A percentile compares a stretch with the other conserved stretches of the same genome.
These are phyloP conservation scores for Drosophila arizonae DNA, from an alignment of 1,140 invertebrate genomes.

Conservation along the genomic window DNA sequence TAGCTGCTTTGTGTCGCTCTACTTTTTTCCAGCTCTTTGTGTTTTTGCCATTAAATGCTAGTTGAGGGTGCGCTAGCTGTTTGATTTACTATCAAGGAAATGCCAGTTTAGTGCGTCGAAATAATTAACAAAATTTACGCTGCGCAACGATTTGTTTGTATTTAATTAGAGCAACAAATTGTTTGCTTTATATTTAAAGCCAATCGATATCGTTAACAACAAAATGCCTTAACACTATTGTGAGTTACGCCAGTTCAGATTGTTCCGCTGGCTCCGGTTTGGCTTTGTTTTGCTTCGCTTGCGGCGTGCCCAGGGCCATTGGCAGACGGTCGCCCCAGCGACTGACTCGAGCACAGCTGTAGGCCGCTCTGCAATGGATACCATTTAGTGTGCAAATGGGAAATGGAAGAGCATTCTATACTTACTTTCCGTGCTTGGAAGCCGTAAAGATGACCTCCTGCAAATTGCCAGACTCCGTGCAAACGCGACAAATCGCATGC, in stretches of 20 bases:
- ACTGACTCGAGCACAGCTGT: conserved; percentile 87
- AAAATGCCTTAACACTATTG: conserved; percentile 28
- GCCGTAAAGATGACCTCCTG: conserved; percentile 90
- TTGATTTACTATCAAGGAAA: conserved; percentile 67
- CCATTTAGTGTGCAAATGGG: conserved; percentile 10
- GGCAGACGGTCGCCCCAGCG: conserved; percentile 90
- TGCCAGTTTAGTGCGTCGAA: conserved; percentile 66
- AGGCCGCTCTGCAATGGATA: conserved; percentile 84
- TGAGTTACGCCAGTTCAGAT: conserved; percentile 42
- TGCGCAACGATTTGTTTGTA: conserved; percentile 69
- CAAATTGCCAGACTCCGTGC: conserved; percentile 89
- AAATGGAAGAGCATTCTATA: neutral
- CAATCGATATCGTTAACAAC: conserved; percentile 43
- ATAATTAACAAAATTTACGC: conserved; percentile 68
- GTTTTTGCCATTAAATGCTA: conserved; percentile 51
- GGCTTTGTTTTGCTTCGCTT: conserved; percentile 20
- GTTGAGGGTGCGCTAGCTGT: conserved; percentile 59
- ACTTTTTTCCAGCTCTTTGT: conserved; percentile 17
- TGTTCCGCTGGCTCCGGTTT: conserved; percentile 13
- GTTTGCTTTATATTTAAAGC: conserved; percentile 48
- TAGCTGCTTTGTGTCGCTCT: conserved; percentile 32
- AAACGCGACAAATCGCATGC: conserved; percentile 91
- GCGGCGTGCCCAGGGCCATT: conserved; percentile 81
- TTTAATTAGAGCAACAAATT: conserved; percentile 74
- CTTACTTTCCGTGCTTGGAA: conserved; percentile 87